These are phyloP conservation scores for Hyppa rectilinea DNA, from an alignment of 2,888 invertebrate genomes.

Conservation along the genomic window DNA sequence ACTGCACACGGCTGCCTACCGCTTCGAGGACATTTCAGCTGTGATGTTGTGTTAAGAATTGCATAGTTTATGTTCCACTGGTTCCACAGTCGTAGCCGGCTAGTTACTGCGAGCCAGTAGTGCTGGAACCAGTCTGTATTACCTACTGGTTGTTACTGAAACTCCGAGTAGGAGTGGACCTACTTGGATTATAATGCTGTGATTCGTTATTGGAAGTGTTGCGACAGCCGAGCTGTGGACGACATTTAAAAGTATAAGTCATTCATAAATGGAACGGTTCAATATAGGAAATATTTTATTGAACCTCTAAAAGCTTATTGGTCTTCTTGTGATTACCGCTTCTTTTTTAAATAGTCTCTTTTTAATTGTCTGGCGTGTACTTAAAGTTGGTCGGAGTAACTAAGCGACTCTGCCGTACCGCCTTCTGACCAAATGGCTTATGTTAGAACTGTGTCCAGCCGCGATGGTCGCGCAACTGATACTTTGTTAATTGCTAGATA, in stretches of 20 bases:
- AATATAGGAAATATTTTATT: not conserved
- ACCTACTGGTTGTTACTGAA: conserved; percentile 22
- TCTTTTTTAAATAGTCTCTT: not conserved
- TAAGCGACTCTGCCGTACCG: too few relatives aligned
- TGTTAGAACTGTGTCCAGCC: not conserved
- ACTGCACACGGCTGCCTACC: too few relatives aligned
- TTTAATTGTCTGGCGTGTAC: not conserved
- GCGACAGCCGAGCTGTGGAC: not conserved
- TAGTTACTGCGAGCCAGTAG: conserved; percentile 1
- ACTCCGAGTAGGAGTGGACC: not conserved
- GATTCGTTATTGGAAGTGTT: conserved; percentile 7
- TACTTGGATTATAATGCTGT: conserved; percentile 3
- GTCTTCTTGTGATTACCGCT: too few relatives aligned
- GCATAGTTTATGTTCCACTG: not conserved
- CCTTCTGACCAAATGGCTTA: not conserved
- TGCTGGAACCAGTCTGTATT: too few relatives aligned
- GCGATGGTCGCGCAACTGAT: not conserved
- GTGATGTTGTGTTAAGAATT: not conserved
- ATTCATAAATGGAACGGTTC: too few relatives aligned
- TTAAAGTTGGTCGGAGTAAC: not conserved
- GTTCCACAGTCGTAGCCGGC: not conserved
- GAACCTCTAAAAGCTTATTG: not conserved
- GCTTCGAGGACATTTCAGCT: too few relatives aligned
- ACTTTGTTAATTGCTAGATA: too few relatives aligned
- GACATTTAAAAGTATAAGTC: not conserved